phyloP scores from a whole-genome alignment of 2,797 vertebrate genomes.

The Halcyon chelicuti region DNA sequence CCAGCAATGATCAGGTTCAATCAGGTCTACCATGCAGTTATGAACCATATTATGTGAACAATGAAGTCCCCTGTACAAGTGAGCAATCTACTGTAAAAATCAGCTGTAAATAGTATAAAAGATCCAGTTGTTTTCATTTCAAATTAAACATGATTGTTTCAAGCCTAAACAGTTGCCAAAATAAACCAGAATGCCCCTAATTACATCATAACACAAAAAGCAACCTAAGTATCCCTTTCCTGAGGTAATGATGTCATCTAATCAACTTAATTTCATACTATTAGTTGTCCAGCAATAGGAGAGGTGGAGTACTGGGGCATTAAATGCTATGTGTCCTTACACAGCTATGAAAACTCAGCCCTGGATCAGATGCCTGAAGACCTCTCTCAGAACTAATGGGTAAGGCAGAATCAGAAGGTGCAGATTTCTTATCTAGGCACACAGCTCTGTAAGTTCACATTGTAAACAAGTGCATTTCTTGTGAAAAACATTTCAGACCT shows the following conservation, averaged over 20 bases:
- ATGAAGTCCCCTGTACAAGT: not conserved
- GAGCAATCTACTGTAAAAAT: not conserved
- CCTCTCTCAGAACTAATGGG: not conserved
- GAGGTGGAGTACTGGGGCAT: not conserved
- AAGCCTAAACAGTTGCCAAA: not conserved
- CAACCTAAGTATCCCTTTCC: not conserved
- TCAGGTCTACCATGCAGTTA: not conserved
- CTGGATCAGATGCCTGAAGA: not conserved
- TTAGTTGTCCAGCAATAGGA: not conserved
- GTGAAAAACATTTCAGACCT: not conserved
- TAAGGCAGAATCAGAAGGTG: not conserved
- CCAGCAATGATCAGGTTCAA: not conserved
- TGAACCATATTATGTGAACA: not conserved
- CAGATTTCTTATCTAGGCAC: not conserved
- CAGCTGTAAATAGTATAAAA: not conserved
- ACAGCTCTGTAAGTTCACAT: not conserved
- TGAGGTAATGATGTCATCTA: not conserved
- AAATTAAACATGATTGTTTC: not conserved
- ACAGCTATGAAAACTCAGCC: not conserved
- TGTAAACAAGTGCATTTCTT: not conserved
- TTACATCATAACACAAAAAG: not conserved
- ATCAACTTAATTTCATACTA: not conserved
- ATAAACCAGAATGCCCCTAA: not conserved
- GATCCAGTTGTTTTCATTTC: not conserved
- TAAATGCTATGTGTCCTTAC: not conserved